Conservation (phyloP, 2,797 vertebrate genomes). For the Ispidina picta region DNA sequence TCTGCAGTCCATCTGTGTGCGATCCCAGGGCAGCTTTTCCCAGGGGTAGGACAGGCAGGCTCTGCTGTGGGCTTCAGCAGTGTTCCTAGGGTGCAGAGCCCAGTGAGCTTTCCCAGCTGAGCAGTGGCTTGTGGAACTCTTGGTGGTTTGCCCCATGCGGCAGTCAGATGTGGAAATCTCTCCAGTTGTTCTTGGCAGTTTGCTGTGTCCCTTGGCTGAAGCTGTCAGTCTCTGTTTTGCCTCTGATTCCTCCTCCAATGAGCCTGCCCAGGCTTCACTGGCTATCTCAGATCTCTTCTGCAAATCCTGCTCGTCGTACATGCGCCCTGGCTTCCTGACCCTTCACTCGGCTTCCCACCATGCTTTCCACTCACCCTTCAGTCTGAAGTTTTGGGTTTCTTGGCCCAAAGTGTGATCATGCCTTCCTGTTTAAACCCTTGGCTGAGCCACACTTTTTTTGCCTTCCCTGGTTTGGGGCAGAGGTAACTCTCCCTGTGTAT, state of each 20-base stretch:
- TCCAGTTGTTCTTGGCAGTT: slow-evolving; percentile 22
- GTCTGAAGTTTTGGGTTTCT: neutral
- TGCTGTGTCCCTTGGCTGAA: neutral
- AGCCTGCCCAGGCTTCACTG: neutral
- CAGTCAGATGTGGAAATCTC: neutral
- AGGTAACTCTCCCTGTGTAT: neutral
- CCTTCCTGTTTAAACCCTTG: neutral
- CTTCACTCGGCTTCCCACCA: neutral
- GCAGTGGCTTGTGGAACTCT: neutral
- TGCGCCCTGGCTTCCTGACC: neutral
- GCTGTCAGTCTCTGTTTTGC: neutral
- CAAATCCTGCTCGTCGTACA: neutral
- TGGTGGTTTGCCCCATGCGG: neutral
- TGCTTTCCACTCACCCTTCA: neutral
- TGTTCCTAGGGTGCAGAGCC: neutral
- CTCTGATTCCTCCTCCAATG: neutral
- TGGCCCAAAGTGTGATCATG: neutral
- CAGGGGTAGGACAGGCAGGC: neutral
- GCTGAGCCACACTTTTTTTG: neutral
- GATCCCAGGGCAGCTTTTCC: neutral
- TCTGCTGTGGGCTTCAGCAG: neutral
- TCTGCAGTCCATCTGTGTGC: neutral
- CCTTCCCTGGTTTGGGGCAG: neutral
- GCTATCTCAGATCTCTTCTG: neutral
- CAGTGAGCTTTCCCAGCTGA: neutral